Evolutionary conservation across 2,113 vertebrate species (phyloP).

Genomic region (Monopterus albus): DNA sequence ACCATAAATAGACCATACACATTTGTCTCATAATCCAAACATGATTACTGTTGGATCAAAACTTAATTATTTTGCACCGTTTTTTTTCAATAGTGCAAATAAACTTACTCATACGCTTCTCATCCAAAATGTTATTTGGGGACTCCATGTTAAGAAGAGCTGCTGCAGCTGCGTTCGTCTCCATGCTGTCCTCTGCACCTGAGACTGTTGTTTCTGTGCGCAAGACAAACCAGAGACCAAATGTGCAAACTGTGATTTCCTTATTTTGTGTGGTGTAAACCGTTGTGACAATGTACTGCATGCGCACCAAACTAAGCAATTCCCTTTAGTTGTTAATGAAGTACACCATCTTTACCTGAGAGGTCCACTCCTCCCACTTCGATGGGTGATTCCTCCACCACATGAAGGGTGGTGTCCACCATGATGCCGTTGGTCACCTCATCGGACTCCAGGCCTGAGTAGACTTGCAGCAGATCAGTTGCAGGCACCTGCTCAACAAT

Average conservation of each 20-base stretch:
- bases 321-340: too few species aligned
- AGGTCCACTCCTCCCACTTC: slow-evolving; percentile 84
- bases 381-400: slow-evolving; percentile 84
- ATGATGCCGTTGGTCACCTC: slow-evolving; percentile 86
- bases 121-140: slow-evolving; percentile 89
- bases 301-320: too few species aligned
- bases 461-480: slow-evolving; percentile 88
- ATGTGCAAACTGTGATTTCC: too few species aligned
- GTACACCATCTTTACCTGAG: slow-evolving; percentile 76
- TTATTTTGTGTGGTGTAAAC: too few species aligned
- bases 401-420: slow-evolving; percentile 85
- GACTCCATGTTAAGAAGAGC: slow-evolving; percentile 89
- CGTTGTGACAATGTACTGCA: too few species aligned
- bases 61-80: not conserved
- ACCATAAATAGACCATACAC: not conserved
- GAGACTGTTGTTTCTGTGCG: slow-evolving; percentile 75
- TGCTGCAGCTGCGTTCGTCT: slow-evolving; percentile 83
- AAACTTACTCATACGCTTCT: slow-evolving; percentile 89
- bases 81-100: slow-evolving; percentile 1
- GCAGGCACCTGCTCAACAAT: slow-evolving; percentile 90
- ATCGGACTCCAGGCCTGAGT: slow-evolving; percentile 88
- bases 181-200: slow-evolving; percentile 83
- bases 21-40: not conserved
- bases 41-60: not conserved
- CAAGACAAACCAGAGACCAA: too few species aligned